A percentile compares a stretch with the other conserved stretches of the same genome.
These are phyloP conservation scores for Calosoma granatense DNA, from an alignment of 1,140 invertebrate species.

Conservation along the genomic window DNA sequence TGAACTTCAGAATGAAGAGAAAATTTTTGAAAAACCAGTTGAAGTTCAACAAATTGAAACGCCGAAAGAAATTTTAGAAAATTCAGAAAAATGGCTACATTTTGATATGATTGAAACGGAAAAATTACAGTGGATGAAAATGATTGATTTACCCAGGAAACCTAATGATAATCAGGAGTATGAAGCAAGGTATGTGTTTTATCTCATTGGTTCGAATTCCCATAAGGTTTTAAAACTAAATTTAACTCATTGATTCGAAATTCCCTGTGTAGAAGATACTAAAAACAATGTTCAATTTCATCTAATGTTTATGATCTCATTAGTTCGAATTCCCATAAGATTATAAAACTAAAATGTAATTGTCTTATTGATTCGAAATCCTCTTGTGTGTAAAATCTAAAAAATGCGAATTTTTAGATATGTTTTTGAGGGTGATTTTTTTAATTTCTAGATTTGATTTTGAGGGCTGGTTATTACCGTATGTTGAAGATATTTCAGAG, in stretches of 20 bases:
- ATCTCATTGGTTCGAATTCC: too few species aligned
- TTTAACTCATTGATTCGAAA: too few species aligned
- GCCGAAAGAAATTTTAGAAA: conserved; percentile 43
- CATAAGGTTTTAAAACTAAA: too few species aligned
- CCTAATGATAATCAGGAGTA: conserved; percentile 45
- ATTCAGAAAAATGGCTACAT: conserved; percentile 64
- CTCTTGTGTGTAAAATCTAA: too few species aligned
- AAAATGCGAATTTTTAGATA: too few species aligned
- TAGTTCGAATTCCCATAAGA: too few species aligned
- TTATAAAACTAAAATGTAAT: too few species aligned
- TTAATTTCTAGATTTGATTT: conserved; percentile 54
- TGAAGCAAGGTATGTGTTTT: conserved; percentile 43
- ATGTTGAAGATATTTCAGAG: conserved; percentile 45
- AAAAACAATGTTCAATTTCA: too few species aligned
- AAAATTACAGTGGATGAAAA: conserved; percentile 78
- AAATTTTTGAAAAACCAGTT: conserved; percentile 18
- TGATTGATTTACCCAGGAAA: conserved; percentile 42
- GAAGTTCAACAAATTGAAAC: conserved; percentile 24
- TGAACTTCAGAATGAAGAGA: conserved; percentile 25
- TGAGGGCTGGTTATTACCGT: conserved; percentile 58
- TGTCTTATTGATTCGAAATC: too few species aligned
- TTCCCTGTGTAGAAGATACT: too few species aligned
- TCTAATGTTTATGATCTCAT: too few species aligned
- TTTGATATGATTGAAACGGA: conserved; percentile 73
- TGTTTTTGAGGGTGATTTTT: too few species aligned